phyloP scores from a whole-genome alignment of 2,888 invertebrate genomes.

The Lasioglossum malachurum region DNA sequence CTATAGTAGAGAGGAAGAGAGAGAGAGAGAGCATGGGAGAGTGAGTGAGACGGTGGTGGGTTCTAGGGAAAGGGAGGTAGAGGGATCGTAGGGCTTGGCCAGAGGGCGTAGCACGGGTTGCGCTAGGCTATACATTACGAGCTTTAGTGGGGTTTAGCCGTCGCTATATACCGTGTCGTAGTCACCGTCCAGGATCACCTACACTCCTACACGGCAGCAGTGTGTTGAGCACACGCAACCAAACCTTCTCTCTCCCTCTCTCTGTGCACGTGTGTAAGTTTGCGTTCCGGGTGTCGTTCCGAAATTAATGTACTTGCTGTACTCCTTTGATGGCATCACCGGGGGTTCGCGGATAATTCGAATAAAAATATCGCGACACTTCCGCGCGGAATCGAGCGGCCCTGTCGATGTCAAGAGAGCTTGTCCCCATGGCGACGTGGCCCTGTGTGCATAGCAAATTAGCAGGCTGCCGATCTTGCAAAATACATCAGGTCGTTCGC shows the following conservation, averaged over 20 bases:
- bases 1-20: slow-evolving; percentile 28
- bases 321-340: slow-evolving; percentile 44
- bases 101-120: slow-evolving; percentile 72
- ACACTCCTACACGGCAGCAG: slow-evolving; percentile 16
- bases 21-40: slow-evolving; percentile 31
- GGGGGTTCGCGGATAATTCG: slow-evolving; percentile 3
- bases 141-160: slow-evolving; percentile 79
- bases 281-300: slow-evolving; percentile 50
- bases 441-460: background rate
- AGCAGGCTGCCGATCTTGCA: background rate
- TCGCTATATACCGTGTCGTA: slow-evolving; percentile 76
- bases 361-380: slow-evolving; percentile 33
- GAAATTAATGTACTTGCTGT: slow-evolving; percentile 54
- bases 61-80: slow-evolving; percentile 29
- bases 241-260: background rate
- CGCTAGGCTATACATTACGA: slow-evolving; percentile 78
- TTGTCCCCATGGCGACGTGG: background rate
- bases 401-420: background rate
- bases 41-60: background rate
- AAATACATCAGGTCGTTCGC: background rate
- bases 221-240: slow-evolving; percentile 1
- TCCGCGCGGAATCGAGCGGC: background rate
- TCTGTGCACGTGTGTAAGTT: slow-evolving; percentile 40
- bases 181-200: slow-evolving; percentile 76
- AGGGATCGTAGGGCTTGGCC: slow-evolving; percentile 61